phyloP scores from a whole-genome alignment of 2,797 vertebrate genomes.

The Acrossocheilus wenchowensis region DNA sequence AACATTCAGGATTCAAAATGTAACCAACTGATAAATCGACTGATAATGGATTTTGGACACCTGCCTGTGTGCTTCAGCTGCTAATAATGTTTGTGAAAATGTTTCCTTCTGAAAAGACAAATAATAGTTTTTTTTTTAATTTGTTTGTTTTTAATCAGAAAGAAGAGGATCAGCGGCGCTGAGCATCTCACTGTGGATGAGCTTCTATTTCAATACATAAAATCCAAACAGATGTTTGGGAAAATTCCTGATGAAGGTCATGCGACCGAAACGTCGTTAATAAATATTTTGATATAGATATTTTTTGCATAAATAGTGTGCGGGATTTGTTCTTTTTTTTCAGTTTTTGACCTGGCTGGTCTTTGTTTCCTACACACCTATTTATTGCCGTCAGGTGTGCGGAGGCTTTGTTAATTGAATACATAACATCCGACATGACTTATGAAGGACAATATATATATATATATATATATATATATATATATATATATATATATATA shows the following conservation, averaged over 20 bases:
- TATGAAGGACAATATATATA: background rate
- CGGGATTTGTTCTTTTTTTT: too few species aligned
- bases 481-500: background rate
- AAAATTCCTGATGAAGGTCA: too few species aligned
- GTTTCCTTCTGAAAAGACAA: background rate
- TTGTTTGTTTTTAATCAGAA: background rate
- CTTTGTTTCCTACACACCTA: too few species aligned
- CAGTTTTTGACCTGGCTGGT: too few species aligned
- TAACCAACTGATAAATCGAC: background rate
- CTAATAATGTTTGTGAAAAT: background rate
- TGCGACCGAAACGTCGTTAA: too few species aligned
- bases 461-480: background rate
- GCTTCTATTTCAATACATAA: background rate
- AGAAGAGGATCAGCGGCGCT: constrained; percentile 19
- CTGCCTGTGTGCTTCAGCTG: background rate
- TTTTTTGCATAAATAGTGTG: too few species aligned
- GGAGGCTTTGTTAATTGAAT: background rate
- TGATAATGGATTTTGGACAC: background rate
- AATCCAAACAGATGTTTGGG: background rate
- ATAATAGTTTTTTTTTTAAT: too few species aligned
- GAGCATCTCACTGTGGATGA: background rate
- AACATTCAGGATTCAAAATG: background rate
- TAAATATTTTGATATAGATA: too few species aligned
- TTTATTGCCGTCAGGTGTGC: too few species aligned
- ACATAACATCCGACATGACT: background rate